Conservation (phyloP, 2,113 vertebrate species). For the Indri indri region DNA sequence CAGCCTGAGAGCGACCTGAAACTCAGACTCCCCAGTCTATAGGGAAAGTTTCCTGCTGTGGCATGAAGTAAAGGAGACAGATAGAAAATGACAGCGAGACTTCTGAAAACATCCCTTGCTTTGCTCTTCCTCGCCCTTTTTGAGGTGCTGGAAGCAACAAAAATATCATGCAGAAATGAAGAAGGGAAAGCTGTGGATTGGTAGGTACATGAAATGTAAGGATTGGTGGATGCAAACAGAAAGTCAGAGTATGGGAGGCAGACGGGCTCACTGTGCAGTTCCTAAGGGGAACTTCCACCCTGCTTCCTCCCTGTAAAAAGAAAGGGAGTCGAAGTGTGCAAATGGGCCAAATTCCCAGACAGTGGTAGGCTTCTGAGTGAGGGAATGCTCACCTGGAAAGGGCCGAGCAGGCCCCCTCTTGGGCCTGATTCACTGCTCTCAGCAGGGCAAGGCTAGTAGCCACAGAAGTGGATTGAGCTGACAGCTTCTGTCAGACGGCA, state of each 20-base stretch:
- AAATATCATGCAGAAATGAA: slow-evolving; percentile 92
- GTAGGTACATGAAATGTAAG: slow-evolving; percentile 83
- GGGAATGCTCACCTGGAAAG: background rate
- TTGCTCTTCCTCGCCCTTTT: slow-evolving; percentile 66
- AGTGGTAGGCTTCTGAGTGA: background rate
- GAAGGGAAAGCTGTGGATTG: slow-evolving; percentile 92
- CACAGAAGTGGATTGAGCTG: background rate
- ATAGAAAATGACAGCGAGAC: slow-evolving; percentile 73
- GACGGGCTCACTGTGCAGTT: background rate
- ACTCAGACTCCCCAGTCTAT: background rate
- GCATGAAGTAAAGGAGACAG: background rate
- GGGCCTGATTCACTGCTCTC: background rate
- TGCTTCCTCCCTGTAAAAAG: background rate
- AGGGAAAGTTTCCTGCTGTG: slow-evolving; percentile 14
- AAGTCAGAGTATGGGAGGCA: background rate
- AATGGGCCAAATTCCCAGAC: background rate
- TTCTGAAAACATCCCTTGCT: background rate
- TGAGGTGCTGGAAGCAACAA: slow-evolving; percentile 46
- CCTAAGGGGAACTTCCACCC: background rate
- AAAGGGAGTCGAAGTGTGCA: background rate
- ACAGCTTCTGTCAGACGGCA: background rate
- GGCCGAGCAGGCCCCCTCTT: background rate
- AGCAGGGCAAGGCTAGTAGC: background rate
- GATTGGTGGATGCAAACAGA: background rate
- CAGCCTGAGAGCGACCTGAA: background rate